These are phyloP conservation scores for Paelopatides confundens DNA, from an alignment of 53 echinoderm and acorn worm species.

Conservation along the genomic window DNA sequence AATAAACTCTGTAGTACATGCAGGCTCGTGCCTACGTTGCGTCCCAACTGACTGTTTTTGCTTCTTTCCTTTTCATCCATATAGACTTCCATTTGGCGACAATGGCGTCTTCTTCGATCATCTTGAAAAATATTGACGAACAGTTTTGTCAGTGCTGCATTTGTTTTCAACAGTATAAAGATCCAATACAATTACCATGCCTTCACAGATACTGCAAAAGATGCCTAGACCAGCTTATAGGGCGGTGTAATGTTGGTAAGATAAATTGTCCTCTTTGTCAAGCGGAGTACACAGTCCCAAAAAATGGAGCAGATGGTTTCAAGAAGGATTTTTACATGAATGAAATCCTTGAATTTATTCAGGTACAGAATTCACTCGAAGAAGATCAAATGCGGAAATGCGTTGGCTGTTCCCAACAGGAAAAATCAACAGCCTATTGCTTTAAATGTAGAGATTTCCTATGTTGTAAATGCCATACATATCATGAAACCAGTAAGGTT, in stretches of 20 bases:
- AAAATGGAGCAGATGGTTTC: conserved; percentile 18
- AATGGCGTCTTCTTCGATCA: not conserved
- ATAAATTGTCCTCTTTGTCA: conserved; percentile 17
- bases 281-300: not conserved
- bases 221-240: not conserved
- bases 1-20: no score
- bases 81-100: no score
- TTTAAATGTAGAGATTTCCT: not conserved
- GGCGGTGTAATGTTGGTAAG: not conserved
- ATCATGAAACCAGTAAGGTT: not conserved
- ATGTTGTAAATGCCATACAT: not conserved
- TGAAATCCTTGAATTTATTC: not conserved
- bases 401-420: not conserved
- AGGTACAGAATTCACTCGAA: not conserved
- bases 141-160: conserved; percentile 4
- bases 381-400: not conserved
- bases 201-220: conserved; percentile 4
- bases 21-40: no score
- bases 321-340: not conserved
- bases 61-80: no score
- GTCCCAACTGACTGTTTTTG: no score
- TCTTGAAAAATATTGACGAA: conserved; percentile 10
- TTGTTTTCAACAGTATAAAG: conserved; percentile 18
- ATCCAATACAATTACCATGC: conserved; percentile 5
- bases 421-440: not conserved